Evolutionary conservation across 35 echinoderm and acorn worm genomes (phyloP).

Genomic region (Heliocidaris tuberculata): DNA sequence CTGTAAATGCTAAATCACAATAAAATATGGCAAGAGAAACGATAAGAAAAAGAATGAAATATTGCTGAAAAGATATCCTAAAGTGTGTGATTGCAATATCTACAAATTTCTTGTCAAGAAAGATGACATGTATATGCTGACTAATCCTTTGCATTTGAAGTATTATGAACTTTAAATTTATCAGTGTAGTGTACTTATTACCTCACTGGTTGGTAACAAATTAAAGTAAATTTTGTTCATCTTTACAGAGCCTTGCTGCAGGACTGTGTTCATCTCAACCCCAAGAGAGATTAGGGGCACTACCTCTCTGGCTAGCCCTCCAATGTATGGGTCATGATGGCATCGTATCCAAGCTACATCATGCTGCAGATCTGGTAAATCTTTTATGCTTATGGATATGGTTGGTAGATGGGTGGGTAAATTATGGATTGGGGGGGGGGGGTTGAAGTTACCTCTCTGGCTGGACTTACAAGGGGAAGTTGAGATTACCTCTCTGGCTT

Average conservation of each 20-base stretch:
- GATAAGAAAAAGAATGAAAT: too few relatives aligned
- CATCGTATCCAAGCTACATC: constrained; percentile 76
- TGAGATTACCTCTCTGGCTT: constrained; percentile 94
- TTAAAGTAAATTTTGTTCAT: neutral
- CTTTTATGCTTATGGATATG: neutral
- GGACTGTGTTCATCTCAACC: constrained; percentile 77
- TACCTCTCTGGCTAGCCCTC: constrained; percentile 88
- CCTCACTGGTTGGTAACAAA: neutral
- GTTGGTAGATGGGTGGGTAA: neutral
- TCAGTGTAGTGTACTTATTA: too few relatives aligned
- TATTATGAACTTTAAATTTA: too few relatives aligned
- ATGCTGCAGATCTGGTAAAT: constrained; percentile 95
- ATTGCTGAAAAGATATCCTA: too few relatives aligned
- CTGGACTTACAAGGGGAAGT: constrained; percentile 69
- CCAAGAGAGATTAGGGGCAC: constrained; percentile 83
- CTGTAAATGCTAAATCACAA: too few relatives aligned
- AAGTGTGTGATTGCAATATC: too few relatives aligned
- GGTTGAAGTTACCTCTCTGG: neutral
- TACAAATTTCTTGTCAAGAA: too few relatives aligned
- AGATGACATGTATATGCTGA: too few relatives aligned
- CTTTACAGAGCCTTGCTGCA: constrained; percentile 77
- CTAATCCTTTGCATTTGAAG: too few relatives aligned
- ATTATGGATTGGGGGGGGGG: neutral
- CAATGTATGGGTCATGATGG: constrained; percentile 81
- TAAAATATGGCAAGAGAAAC: too few relatives aligned